phyloP scores from a whole-genome alignment of 2,888 invertebrate species.

The Priocnemis perturbator region DNA sequence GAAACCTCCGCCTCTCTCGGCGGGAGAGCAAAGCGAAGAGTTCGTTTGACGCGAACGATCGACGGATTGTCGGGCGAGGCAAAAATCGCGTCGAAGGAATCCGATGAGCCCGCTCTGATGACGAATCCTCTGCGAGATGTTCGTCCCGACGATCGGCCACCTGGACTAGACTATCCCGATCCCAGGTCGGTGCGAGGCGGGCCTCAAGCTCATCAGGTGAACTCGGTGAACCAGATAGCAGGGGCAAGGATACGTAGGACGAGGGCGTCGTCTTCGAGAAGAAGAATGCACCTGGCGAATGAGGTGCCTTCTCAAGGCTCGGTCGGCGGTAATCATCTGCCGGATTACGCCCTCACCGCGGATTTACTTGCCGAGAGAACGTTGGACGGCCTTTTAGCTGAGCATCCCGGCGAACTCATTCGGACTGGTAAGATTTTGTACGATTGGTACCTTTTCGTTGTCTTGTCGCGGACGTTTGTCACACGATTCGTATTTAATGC shows the following conservation, averaged over 20 bases:
- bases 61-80: too few species aligned
- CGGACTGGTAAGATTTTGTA: conserved; percentile 83
- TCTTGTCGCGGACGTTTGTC: too few species aligned
- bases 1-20: too few species aligned
- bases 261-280: conserved; percentile 62
- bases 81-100: too few species aligned
- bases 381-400: conserved; percentile 88
- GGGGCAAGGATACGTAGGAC: conserved; percentile 61
- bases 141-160: conserved; percentile 71
- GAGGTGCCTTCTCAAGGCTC: conserved; percentile 81
- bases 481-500: too few species aligned
- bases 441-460: too few species aligned
- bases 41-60: too few species aligned
- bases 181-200: conserved; percentile 60
- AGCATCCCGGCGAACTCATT: conserved; percentile 94
- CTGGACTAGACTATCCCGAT: conserved; percentile 68
- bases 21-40: too few species aligned
- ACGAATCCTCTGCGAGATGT: conserved; percentile 73
- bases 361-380: conserved; percentile 90
- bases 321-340: conserved; percentile 68
- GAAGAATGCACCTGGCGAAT: conserved; percentile 86
- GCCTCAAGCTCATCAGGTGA: conserved; percentile 44
- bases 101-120: conserved; percentile 65
- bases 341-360: conserved; percentile 83
- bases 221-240: conserved; percentile 54